Base-by-base conservation (phyloP, 2,113 vertebrate species). In the Vidua chalybeata region DNA sequence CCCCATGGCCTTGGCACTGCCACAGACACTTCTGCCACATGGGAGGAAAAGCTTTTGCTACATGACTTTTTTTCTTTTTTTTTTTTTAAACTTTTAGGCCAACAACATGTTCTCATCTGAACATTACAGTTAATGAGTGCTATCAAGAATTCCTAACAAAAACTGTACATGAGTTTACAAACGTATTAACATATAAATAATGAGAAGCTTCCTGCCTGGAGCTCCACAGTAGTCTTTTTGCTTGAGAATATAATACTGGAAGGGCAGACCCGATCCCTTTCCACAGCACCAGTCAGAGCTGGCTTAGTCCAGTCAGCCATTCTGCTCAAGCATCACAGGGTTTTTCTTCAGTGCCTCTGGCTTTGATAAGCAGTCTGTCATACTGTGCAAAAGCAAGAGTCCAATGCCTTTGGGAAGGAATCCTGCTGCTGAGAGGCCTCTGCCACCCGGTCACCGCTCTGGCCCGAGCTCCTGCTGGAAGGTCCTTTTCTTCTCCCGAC, bases 391-490 rank as follows among this genome's bases (percentile, higher is more conserved):
- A 93, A 95, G 85, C 95, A 82, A 90, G 96, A 91, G 96, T 94
- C 94, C 68, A 81, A 89, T 87, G 97, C 96, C 94, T 92, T 90
- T 58, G 71, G 87, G 94, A 90, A 85, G 97, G 96, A 84, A 94
- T 94, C 96, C 84, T 83, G 93, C 95, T 90, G 95, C 93, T 75
- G 56, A 94, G 90, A 91, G 91, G 94, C 87, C 91, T 81, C 35
- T 19, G 58, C 81, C 54, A 13, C 83, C 69, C 51, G 45, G 97
- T 99, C 99, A 99, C 68, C 99, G 99, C 56, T 99, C 99, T 0
- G 99, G 99, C 92, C 99, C 99, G 0, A 99, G 99, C 97, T 99
- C 99, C 33, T 99, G 98, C 90, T 98, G 99, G 97, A 98, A 98
- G 69, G 98, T 98, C 55, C 99, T 98, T 92, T 99, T 99, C 97